Evolutionary conservation across 1,140 invertebrate species (phyloP).

Genomic region (Cataglyphis hispanica): DNA sequence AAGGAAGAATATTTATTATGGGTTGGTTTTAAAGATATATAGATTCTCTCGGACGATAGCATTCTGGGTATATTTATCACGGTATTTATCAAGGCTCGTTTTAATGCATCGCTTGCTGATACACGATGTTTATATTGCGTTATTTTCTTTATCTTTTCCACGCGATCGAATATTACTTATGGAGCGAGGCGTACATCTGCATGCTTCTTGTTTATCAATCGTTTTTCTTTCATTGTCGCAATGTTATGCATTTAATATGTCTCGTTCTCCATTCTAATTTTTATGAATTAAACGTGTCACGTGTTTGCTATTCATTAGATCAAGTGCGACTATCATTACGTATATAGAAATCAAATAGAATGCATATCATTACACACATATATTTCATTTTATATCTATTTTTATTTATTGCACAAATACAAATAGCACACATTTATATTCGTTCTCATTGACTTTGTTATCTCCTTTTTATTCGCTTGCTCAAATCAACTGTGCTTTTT

Average conservation of each 20-base stretch:
- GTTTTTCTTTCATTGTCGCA: slow-evolving; percentile 5
- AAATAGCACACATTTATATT: neutral
- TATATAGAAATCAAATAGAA: neutral
- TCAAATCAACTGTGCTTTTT: neutral
- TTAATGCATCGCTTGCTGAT: slow-evolving; percentile 20
- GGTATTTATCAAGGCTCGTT: slow-evolving; percentile 13
- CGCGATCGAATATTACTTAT: slow-evolving; percentile 45
- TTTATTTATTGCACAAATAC: neutral
- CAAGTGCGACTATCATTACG: slow-evolving; percentile 43
- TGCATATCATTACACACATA: neutral
- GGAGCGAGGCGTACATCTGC: slow-evolving; percentile 3
- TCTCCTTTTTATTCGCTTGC: neutral
- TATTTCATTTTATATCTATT: neutral
- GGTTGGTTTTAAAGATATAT: neutral
- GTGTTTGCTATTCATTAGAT: slow-evolving; percentile 23
- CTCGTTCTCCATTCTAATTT: slow-evolving; percentile 15
- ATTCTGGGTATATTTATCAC: neutral
- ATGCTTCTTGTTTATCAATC: slow-evolving; percentile 25
- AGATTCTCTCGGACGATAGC: neutral
- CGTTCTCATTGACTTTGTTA: neutral
- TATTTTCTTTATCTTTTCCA: slow-evolving; percentile 37
- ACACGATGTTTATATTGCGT: neutral
- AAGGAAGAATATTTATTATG: neutral
- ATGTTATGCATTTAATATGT: neutral
- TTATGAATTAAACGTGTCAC: slow-evolving; percentile 9